Base-by-base conservation (phyloP, 2,888 invertebrate species). In the Tenthredo scrophulariae region DNA sequence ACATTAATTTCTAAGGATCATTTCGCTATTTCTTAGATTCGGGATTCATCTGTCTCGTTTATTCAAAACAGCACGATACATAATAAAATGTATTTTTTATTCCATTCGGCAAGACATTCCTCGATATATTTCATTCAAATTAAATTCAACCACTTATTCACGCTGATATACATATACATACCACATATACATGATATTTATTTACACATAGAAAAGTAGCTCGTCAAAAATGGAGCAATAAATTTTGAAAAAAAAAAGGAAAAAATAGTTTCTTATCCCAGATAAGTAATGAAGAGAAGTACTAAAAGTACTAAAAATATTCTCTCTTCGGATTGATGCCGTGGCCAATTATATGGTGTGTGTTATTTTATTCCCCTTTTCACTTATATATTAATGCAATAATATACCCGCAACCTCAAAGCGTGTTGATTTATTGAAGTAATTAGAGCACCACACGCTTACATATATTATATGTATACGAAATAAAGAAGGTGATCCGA, bases 1-100 rank as follows among this genome's bases (percentile, higher is more conserved):
- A 89, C 89, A 90, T 90, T 90, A 90, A 90, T 90, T 89, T 89
- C 88, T 88, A 89, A 89, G 88, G 88, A 89, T 87, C 84, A 84
- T 86, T 80, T 80, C 37, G 80, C 80, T 80, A 80, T 80, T 80
- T 62, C 80, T 26, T 80, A 58, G 77, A 54, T 50, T 54, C 79
- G 87, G 87, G 80, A 58, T 58, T 43, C 33, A 82, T 82, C 65
- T 82, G 62, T 82, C 67, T 46, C 82, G 37, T 67, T 43, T 82
- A 82, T 67, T 75, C 2, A 9, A n/a, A 77, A 37, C 65, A 37
- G 82, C n/a, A 1, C n/a, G 54, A 54, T 54, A 54, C 54, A 33
- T n/a, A 29, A 50, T 77, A 77, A 54, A 77, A 50, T 54, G 29
- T 29, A n/a, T 50, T 50, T 77, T 54, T 77, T 10, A 77, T 54